phyloP scores from a whole-genome alignment of 2,797 vertebrate species.

The Dromococcyx pavoninus region DNA sequence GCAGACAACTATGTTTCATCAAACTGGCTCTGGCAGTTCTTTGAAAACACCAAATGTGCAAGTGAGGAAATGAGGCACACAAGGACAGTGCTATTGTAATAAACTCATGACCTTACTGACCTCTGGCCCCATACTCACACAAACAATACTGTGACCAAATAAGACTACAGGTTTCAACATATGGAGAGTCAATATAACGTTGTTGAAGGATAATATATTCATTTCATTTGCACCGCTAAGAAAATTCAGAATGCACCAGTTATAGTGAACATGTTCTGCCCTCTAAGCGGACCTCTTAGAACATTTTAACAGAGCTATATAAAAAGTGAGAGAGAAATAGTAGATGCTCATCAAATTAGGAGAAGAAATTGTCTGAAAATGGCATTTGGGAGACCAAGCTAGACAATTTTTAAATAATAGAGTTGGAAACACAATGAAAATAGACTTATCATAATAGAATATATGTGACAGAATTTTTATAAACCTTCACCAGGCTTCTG shows the following conservation, averaged over 20 bases:
- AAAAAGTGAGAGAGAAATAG: neutral
- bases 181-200: slow-evolving; percentile 22
- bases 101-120: neutral
- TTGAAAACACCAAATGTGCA: neutral
- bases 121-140: neutral
- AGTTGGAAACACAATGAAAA: slow-evolving; percentile 46
- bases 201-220: slow-evolving; percentile 43
- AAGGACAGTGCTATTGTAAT: neutral
- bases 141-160: slow-evolving; percentile 40
- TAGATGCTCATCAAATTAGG: slow-evolving; percentile 39
- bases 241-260: neutral
- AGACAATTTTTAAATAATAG: slow-evolving; percentile 42
- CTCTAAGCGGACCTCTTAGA: slow-evolving; percentile 36
- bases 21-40: neutral
- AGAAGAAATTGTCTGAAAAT: slow-evolving; percentile 17
- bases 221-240: slow-evolving; percentile 20
- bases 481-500: slow-evolving; percentile 42
- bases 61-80: neutral
- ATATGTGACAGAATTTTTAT: slow-evolving; percentile 40
- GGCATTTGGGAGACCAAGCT: neutral
- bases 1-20: neutral
- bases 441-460: slow-evolving; percentile 33
- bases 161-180: slow-evolving; percentile 16
- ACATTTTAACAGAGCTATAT: slow-evolving; percentile 20
- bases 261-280: slow-evolving; percentile 4